Conservation (phyloP, 2,888 invertebrate genomes). For the Campaea margaritaria region DNA sequence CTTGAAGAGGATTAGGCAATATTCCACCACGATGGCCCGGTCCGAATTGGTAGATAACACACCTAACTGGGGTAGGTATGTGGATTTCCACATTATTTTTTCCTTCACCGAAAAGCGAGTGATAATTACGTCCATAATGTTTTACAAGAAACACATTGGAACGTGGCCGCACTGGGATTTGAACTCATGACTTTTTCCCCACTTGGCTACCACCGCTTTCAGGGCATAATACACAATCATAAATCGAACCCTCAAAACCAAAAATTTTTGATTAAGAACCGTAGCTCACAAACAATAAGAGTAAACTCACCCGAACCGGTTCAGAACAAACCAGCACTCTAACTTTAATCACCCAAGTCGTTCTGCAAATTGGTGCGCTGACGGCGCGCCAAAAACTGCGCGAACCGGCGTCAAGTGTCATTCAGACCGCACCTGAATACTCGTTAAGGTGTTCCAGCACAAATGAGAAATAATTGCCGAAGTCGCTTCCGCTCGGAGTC, state of each 20-base stretch:
- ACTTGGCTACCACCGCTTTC: too few relatives aligned
- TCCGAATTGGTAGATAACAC: too few relatives aligned
- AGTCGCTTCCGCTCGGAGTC: slow-evolving; percentile 60
- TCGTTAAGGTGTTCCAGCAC: slow-evolving; percentile 75
- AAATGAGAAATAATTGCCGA: slow-evolving; percentile 78
- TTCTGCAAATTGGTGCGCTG: slow-evolving; percentile 67
- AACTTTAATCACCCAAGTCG: slow-evolving; percentile 56
- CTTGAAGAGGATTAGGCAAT: too few relatives aligned
- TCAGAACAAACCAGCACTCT: slow-evolving; percentile 32
- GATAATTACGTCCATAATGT: too few relatives aligned
- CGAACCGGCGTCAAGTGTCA: slow-evolving; percentile 63
- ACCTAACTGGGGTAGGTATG: too few relatives aligned
- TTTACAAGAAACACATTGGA: too few relatives aligned
- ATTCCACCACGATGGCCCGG: too few relatives aligned
- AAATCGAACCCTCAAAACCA: slow-evolving; percentile 5
- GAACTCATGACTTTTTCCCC: too few relatives aligned
- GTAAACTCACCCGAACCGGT: slow-evolving; percentile 11
- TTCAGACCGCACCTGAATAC: slow-evolving; percentile 65
- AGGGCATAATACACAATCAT: background rate
- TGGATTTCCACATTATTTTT: too few relatives aligned
- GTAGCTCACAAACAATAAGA: slow-evolving; percentile 18
- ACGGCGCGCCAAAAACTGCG: slow-evolving; percentile 68
- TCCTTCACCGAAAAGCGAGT: too few relatives aligned
- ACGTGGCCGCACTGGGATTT: too few relatives aligned
- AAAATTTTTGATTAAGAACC: slow-evolving; percentile 20